phyloP scores from a whole-genome alignment of 2,888 invertebrate genomes.

The Lasioglossum zephyrum region DNA sequence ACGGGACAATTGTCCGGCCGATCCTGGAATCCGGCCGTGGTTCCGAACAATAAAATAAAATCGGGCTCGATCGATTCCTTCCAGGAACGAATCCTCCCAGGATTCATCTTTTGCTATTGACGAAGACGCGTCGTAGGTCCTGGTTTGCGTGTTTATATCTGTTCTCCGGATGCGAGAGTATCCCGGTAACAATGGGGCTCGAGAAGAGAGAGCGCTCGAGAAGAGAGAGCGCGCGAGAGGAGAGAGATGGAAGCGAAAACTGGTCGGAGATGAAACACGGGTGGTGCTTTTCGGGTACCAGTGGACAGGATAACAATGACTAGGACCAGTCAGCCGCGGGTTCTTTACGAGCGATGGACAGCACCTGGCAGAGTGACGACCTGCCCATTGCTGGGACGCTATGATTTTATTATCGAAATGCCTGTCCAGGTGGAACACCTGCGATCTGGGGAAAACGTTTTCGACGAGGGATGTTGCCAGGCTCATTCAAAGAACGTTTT shows the following conservation, averaged over 20 bases:
- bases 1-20: slow-evolving; percentile 42
- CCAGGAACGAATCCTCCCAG: slow-evolving; percentile 33
- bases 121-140: slow-evolving; percentile 26
- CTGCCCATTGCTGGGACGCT: slow-evolving; percentile 68
- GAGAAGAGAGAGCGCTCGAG: neutral
- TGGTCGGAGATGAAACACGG: slow-evolving; percentile 33
- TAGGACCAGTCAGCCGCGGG: slow-evolving; percentile 75
- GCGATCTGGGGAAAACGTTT: slow-evolving; percentile 56
- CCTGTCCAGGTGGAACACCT: slow-evolving; percentile 53
- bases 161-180: slow-evolving; percentile 20
- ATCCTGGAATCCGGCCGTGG: slow-evolving; percentile 32
- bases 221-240: neutral
- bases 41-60: slow-evolving; percentile 55
- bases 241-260: neutral
- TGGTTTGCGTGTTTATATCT: slow-evolving; percentile 25
- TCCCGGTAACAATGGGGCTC: slow-evolving; percentile 36
- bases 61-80: slow-evolving; percentile 58
- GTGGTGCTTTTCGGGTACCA: slow-evolving; percentile 68
- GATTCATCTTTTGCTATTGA: slow-evolving; percentile 55
- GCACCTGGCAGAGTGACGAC: slow-evolving; percentile 78
- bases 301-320: slow-evolving; percentile 77
- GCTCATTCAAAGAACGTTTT: slow-evolving; percentile 16
- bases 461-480: neutral
- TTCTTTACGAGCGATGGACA: slow-evolving; percentile 72
- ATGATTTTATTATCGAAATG: slow-evolving; percentile 31